Percentiles rank a stretch among this genome's conserved stretches.
Conservation (phyloP, 2,888 invertebrate species). For the Drosophila leonis region DNA sequence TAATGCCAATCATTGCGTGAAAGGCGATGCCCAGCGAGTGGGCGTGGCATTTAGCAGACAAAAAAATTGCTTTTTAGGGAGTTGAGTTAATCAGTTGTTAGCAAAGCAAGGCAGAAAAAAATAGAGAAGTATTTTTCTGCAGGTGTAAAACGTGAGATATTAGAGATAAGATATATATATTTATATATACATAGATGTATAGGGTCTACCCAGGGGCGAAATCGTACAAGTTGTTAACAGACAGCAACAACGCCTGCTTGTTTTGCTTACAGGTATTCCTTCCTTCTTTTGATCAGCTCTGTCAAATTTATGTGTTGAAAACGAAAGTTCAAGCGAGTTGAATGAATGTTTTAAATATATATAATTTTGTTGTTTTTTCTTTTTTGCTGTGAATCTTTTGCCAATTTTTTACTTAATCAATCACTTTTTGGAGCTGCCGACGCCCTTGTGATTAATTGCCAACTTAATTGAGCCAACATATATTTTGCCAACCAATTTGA, state of each 20-base stretch:
- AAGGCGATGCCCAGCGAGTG: slow-evolving; percentile 23
- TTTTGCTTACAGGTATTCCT: slow-evolving; percentile 7
- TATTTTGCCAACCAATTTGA: slow-evolving; percentile 50
- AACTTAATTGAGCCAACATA: slow-evolving; percentile 58
- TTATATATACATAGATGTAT: not conserved
- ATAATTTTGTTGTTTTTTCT: not conserved
- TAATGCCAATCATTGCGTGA: slow-evolving; percentile 43
- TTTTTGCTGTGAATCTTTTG: slow-evolving; percentile 18
- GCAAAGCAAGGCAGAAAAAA: slow-evolving; percentile 24
- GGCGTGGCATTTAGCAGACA: slow-evolving; percentile 24
- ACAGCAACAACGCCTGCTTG: slow-evolving; percentile 56
- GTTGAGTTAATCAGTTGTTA: slow-evolving; percentile 30
- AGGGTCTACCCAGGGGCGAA: slow-evolving; percentile 39
- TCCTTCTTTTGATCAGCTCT: slow-evolving; percentile 54
- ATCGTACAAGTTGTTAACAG: slow-evolving; percentile 49
- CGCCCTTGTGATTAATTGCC: slow-evolving; percentile 69
- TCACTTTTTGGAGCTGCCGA: slow-evolving; percentile 51
- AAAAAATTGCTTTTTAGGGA: slow-evolving; percentile 19
- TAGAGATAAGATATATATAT: slow-evolving; percentile 1
- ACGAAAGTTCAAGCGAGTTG: slow-evolving; percentile 60
- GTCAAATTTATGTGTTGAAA: slow-evolving; percentile 68
- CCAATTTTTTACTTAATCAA: slow-evolving; percentile 54
- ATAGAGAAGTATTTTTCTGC: slow-evolving; percentile 22
- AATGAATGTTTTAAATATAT: slow-evolving; percentile 18
- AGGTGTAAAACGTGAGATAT: slow-evolving; percentile 28